phyloP scores from a whole-genome alignment of 2,888 invertebrate species.

The Drosophila niveifrons region DNA sequence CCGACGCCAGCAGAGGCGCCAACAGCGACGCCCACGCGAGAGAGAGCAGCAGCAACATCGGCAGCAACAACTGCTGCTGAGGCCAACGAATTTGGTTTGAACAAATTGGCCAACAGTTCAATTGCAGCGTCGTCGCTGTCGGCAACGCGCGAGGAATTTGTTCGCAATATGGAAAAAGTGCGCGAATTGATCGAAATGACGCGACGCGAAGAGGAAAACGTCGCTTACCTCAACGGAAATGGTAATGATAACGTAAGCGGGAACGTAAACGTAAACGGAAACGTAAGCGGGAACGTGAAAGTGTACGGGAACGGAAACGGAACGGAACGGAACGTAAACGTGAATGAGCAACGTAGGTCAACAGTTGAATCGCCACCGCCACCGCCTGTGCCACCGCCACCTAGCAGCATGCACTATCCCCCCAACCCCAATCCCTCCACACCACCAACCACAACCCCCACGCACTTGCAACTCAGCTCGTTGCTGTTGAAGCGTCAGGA shows the following conservation, averaged over 20 bases:
- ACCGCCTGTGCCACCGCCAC: constrained; percentile 70
- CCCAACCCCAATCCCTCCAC: too few species aligned
- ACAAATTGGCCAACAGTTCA: constrained; percentile 65
- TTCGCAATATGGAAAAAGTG: constrained; percentile 83
- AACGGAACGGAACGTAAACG: neutral
- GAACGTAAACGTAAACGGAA: neutral
- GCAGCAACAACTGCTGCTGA: constrained; percentile 13
- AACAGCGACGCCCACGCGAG: constrained; percentile 47
- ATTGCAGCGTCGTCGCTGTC: constrained; percentile 70
- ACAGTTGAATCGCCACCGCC: constrained; percentile 54
- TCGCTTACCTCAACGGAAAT: too few species aligned
- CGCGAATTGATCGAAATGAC: constrained; percentile 82
- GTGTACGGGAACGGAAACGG: constrained; percentile 8
- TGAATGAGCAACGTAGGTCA: constrained; percentile 43
- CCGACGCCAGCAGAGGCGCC: constrained; percentile 8
- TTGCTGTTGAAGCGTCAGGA: constrained; percentile 86
- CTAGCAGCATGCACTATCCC: constrained; percentile 44
- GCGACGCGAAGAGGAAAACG: constrained; percentile 61
- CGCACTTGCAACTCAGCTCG: constrained; percentile 17
- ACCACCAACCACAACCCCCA: constrained; percentile 21
- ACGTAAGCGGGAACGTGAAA: constrained; percentile 1
- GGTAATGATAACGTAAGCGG: too few species aligned
- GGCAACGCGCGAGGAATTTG: constrained; percentile 73
- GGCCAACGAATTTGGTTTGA: constrained; percentile 41
- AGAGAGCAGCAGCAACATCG: constrained; percentile 1